phyloP scores from a whole-genome alignment of 2,113 vertebrate species.

The Stercorarius parasiticus region DNA sequence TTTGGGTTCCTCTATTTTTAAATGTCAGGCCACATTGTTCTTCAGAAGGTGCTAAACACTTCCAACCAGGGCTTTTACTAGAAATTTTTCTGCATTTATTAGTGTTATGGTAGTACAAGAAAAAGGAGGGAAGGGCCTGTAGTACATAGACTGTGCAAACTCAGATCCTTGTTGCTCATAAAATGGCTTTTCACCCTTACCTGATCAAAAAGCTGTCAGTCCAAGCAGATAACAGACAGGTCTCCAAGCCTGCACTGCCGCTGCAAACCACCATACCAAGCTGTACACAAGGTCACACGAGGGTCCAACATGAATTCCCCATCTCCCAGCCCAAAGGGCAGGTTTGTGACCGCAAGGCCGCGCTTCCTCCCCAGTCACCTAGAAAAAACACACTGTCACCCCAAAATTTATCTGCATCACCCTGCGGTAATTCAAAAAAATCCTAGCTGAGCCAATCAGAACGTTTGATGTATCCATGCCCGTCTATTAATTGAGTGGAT shows the following conservation, averaged over 20 bases:
- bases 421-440: background rate
- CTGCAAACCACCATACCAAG: background rate
- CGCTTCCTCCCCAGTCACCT: background rate
- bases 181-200: background rate
- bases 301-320: background rate
- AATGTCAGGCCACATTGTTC: fast-evolving
- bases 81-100: background rate
- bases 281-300: background rate
- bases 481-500: background rate
- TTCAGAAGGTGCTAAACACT: background rate
- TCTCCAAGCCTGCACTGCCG: background rate
- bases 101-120: background rate
- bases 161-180: background rate
- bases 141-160: background rate
- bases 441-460: background rate
- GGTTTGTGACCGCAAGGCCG: background rate
- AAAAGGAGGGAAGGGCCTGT: background rate
- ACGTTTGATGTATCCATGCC: background rate
- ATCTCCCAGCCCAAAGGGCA: background rate
- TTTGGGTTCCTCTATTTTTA: background rate
- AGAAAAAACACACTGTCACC: background rate
- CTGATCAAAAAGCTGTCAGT: background rate
- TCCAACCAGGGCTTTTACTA: background rate
- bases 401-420: background rate
- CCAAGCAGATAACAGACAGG: background rate